phyloP scores from a whole-genome alignment of 1,140 invertebrate genomes.

The Carcinoscorpius rotundicauda region DNA sequence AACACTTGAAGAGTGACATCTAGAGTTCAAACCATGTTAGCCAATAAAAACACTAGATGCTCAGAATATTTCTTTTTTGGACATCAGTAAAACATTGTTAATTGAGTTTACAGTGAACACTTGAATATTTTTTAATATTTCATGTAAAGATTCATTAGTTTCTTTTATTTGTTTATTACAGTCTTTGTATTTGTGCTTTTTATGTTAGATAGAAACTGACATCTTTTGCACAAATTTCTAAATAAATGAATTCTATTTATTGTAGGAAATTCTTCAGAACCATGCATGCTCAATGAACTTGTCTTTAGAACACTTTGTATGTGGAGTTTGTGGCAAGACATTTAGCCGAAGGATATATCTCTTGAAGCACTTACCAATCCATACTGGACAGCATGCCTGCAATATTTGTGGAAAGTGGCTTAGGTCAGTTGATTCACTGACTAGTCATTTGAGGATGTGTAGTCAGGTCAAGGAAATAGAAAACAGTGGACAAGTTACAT shows the following conservation, averaged over 20 bases:
- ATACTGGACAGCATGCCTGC: slow-evolving; percentile 15
- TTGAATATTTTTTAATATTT: too few species aligned
- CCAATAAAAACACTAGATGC: too few species aligned
- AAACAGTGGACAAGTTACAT: slow-evolving; percentile 7
- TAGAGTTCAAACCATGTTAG: too few species aligned
- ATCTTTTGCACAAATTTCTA: too few species aligned
- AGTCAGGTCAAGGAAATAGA: slow-evolving; percentile 14
- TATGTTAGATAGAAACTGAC: background rate
- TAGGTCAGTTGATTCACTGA: slow-evolving; percentile 12
- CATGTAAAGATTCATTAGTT: too few species aligned
- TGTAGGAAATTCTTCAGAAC: background rate
- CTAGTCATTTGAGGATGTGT: slow-evolving; percentile 16
- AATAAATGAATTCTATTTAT: background rate
- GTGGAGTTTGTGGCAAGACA: slow-evolving; percentile 9
- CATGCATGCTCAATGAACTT: background rate
- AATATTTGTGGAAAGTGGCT: slow-evolving; percentile 18
- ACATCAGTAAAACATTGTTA: too few species aligned
- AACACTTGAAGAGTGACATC: too few species aligned
- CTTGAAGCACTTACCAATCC: slow-evolving; percentile 17
- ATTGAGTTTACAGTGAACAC: too few species aligned
- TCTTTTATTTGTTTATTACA: too few species aligned
- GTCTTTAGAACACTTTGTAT: background rate
- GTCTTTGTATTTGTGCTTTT: background rate
- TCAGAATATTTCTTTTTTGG: too few species aligned
- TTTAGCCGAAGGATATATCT: slow-evolving; percentile 13